A percentile compares a stretch with the other conserved stretches of the same genome.
Conservation (phyloP, 2,888 invertebrate species). For the Plagodis pulveraria region DNA sequence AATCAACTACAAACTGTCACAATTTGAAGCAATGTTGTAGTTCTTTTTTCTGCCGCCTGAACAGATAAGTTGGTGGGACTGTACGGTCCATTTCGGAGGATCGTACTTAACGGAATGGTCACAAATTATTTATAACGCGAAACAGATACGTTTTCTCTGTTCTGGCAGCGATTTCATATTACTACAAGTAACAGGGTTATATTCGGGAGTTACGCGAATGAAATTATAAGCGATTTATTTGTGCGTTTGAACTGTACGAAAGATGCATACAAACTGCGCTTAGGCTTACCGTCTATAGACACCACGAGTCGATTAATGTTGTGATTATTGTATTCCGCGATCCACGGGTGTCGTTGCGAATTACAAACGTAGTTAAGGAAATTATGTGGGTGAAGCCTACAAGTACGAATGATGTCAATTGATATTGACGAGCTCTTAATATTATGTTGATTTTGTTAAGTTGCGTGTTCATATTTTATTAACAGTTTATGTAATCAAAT, state of each 20-base stretch:
- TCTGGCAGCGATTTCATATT: no score
- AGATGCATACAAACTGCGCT: slow-evolving; percentile 18
- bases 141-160: no score
- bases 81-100: no score
- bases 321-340: slow-evolving; percentile 38
- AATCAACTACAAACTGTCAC: no score
- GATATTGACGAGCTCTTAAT: slow-evolving; percentile 4
- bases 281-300: slow-evolving; percentile 9
- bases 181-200: no score
- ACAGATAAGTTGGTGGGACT: no score
- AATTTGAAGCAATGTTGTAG: no score
- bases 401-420: slow-evolving; percentile 12
- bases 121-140: no score
- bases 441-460: slow-evolving; percentile 25
- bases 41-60: no score
- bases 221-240: background rate
- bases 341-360: slow-evolving; percentile 14
- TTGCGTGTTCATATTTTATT: slow-evolving; percentile 37
- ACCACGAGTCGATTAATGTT: slow-evolving; percentile 33
- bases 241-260: slow-evolving; percentile 6
- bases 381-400: slow-evolving; percentile 2
- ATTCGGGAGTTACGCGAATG: background rate
- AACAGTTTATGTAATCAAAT: slow-evolving; percentile 35
- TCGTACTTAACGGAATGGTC: no score
- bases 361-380: slow-evolving; percentile 9